Percentiles rank a stretch among this genome's conserved stretches.
Conservation (phyloP, 53 echinoderm and acorn worm genomes). For the Paracentrotus lividus region DNA sequence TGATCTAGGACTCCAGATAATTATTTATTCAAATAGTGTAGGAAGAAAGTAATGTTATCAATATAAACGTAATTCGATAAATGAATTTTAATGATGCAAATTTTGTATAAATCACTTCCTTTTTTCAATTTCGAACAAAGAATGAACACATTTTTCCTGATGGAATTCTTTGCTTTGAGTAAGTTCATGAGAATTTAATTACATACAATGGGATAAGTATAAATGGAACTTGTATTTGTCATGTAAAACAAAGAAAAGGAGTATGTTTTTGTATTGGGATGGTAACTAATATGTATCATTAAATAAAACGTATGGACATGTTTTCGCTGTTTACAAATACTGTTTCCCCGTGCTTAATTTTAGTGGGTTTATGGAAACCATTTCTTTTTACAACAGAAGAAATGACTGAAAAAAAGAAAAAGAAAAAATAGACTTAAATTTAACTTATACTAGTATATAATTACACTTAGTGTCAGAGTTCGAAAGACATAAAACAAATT, state of each 20-base stretch:
- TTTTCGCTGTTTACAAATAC: not conserved
- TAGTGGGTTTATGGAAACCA: too few species aligned
- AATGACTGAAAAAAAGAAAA: too few species aligned
- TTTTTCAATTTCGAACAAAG: conserved; percentile 44
- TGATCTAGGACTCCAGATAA: too few species aligned
- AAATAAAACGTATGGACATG: conserved; percentile 4
- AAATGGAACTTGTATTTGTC: not conserved
- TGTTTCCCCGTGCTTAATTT: too few species aligned
- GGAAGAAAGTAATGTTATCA: not conserved
- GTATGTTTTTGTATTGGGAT: conserved; percentile 24
- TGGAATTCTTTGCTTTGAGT: not conserved
- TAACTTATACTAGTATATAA: too few species aligned
- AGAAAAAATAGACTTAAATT: too few species aligned
- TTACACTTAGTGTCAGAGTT: too few species aligned
- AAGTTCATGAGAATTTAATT: not conserved
- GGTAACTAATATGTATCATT: not conserved
- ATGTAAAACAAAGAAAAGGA: not conserved
- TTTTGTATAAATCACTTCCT: conserved; percentile 38
- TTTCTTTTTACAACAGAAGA: too few species aligned
- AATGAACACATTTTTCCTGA: not conserved
- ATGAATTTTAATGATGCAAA: not conserved
- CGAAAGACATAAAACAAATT: too few species aligned
- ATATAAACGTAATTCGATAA: not conserved
- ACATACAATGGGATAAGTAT: not conserved
- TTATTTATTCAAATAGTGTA: too few species aligned